These are phyloP conservation scores for Cyprinella venusta DNA, from an alignment of 2,797 vertebrate genomes.

Conservation along the genomic window DNA sequence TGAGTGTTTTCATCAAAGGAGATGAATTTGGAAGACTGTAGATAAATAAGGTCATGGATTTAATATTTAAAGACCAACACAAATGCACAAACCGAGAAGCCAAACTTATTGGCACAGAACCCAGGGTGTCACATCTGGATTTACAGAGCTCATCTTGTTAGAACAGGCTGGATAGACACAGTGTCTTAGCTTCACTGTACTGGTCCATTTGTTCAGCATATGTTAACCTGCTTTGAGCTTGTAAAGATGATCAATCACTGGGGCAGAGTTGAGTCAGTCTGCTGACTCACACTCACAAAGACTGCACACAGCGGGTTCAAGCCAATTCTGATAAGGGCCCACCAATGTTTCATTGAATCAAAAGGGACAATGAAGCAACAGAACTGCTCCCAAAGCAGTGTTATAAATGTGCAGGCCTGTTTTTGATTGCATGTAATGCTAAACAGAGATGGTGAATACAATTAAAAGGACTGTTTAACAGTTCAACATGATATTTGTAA, in stretches of 20 bases:
- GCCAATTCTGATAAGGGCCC: slow-evolving; percentile 41
- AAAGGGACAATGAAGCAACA: slow-evolving; percentile 4
- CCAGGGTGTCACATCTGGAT: not conserved
- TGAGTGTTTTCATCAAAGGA: not conserved
- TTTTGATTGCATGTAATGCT: slow-evolving; percentile 32
- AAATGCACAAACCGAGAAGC: not conserved
- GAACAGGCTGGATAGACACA: slow-evolving; percentile 14
- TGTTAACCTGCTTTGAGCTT: slow-evolving; percentile 36
- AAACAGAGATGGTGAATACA: slow-evolving; percentile 27
- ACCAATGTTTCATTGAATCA: slow-evolving; percentile 42
- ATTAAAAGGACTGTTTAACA: slow-evolving; percentile 21
- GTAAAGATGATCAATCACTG: slow-evolving; percentile 27
- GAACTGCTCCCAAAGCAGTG: slow-evolving; percentile 4
- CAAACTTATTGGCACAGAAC: not conserved
- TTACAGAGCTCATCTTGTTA: not conserved
- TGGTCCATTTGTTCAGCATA: slow-evolving; percentile 34
- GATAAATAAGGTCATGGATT: not conserved
- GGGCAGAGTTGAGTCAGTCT: slow-evolving; percentile 31
- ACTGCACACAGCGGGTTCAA: not conserved
- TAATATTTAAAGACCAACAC: slow-evolving; percentile 16
- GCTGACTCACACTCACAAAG: slow-evolving; percentile 46
- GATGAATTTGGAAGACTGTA: not conserved
- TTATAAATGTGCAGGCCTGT: slow-evolving; percentile 28
- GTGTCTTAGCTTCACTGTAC: slow-evolving; percentile 1
- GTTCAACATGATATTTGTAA: slow-evolving; percentile 6